Evolutionary conservation across 2,797 vertebrate genomes (phyloP).

Genomic region (Gorsachius magnificus): DNA sequence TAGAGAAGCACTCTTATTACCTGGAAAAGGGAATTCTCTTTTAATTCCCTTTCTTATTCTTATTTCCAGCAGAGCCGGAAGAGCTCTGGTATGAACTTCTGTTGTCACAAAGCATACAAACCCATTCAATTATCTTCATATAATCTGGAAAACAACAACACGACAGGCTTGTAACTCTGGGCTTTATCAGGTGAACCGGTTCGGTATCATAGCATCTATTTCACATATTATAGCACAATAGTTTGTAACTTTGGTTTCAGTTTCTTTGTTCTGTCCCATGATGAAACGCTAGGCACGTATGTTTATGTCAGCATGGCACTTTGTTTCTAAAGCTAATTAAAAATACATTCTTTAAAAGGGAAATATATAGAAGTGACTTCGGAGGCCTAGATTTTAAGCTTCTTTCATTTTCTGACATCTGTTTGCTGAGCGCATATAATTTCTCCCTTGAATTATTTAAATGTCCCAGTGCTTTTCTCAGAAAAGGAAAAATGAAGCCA

Average conservation of each 20-base stretch:
- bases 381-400: conserved; percentile 37
- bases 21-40: background rate
- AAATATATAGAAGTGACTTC: conserved; percentile 25
- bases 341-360: conserved; percentile 51
- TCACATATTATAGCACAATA: background rate
- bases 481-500: conserved; percentile 31
- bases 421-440: conserved; percentile 11
- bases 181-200: background rate
- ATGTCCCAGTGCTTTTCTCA: conserved; percentile 17
- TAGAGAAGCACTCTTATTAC: background rate
- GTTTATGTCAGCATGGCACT: background rate
- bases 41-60: background rate
- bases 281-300: background rate
- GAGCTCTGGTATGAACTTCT: background rate
- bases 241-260: conserved; percentile 8
- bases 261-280: conserved; percentile 38
- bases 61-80: background rate
- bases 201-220: background rate
- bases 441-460: conserved; percentile 61
- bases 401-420: conserved; percentile 33
- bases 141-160: background rate
- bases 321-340: conserved; percentile 57
- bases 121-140: background rate
- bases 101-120: background rate
- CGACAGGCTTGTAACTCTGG: background rate